phyloP scores from a whole-genome alignment of 1,140 invertebrate genomes.

The Listronotus oregonensis region DNA sequence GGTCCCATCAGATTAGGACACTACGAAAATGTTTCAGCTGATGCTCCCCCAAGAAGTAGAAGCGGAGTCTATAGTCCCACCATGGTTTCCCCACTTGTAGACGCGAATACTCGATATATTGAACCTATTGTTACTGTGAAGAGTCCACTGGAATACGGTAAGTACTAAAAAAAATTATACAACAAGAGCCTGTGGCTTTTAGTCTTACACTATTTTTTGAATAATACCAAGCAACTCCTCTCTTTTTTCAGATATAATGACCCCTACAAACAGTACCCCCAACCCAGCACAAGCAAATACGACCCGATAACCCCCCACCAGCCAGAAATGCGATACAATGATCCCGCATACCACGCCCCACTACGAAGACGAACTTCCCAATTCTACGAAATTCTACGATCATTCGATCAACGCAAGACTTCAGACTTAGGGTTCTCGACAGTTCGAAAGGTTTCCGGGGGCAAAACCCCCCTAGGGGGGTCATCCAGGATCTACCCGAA shows the following conservation, averaged over 20 bases:
- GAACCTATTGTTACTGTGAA: conserved; percentile 51
- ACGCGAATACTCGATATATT: conserved; percentile 43
- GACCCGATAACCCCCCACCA: conserved; percentile 30
- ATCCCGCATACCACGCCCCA: conserved; percentile 34
- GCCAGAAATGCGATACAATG: conserved; percentile 39
- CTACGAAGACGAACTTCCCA: conserved; percentile 36
- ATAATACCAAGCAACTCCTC: neutral
- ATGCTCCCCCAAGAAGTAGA: conserved; percentile 58
- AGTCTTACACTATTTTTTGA: neutral
- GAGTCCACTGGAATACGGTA: conserved; percentile 28
- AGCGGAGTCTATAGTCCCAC: conserved; percentile 53
- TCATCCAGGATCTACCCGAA: conserved; percentile 44
- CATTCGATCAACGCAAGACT: conserved; percentile 44
- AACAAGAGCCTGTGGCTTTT: too few relatives aligned
- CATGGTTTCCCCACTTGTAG: conserved; percentile 36
- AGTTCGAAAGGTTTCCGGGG: conserved; percentile 40
- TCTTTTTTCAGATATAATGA: conserved; percentile 23
- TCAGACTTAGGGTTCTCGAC: conserved; percentile 48
- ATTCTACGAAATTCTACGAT: conserved; percentile 37
- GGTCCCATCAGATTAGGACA: conserved; percentile 44
- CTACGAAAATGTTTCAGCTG: conserved; percentile 61
- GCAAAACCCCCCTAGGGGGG: conserved; percentile 39
- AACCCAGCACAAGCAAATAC: conserved; percentile 32
- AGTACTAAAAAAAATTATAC: neutral
- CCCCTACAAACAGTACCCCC: conserved; percentile 22